Base-by-base conservation (phyloP, 2,113 vertebrate species). In the Solenodon paradoxus region DNA sequence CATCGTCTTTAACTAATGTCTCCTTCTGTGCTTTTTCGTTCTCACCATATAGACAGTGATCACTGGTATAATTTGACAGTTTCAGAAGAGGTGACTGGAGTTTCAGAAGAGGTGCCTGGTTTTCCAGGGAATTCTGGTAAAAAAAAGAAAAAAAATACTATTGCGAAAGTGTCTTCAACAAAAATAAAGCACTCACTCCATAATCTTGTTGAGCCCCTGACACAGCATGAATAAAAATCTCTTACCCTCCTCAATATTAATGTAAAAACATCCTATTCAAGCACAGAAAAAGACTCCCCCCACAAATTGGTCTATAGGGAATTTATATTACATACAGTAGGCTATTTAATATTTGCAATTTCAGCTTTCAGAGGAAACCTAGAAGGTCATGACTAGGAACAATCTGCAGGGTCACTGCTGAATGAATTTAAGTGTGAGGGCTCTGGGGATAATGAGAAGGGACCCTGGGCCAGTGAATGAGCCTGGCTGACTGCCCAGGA, bases 1-100 rank as follows among this genome's bases (percentile, higher is more conserved):
- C 1, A 12, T 83, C n/a, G 30, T 68, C 57, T 7, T 79, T 78
- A 20, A 74, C 24, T 47, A 78, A 57, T 57, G 28, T 81, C 91
- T 85, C 82, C 74, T 94, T 88, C 30, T 64, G 6, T 53, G 35
- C 9, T 32, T 93, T 88, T 92, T n/a, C n/a, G 69, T 69, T 90
- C 78, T 92, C 16, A 59, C 35, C n/a, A 19, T 20, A 9, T 53
- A 8, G 22, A 80, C 7, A 26, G 49, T 61, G 49, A 81, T 17
- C 68, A 13, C 64, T 63, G 30, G 19, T 72, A 1, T 91, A 59
- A 79, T 92, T 86, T 91, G 86, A 82, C 74, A 94, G 53, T 80
- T 90, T 79, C 71, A 90, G 49, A 20, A 82, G 63, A 90, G 68
- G 40, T 80, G 15, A 9, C 38, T 71, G 16, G 7, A 94, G 53